phyloP scores from a whole-genome alignment of 2,797 vertebrate genomes.

The Ceyx erithaca region DNA sequence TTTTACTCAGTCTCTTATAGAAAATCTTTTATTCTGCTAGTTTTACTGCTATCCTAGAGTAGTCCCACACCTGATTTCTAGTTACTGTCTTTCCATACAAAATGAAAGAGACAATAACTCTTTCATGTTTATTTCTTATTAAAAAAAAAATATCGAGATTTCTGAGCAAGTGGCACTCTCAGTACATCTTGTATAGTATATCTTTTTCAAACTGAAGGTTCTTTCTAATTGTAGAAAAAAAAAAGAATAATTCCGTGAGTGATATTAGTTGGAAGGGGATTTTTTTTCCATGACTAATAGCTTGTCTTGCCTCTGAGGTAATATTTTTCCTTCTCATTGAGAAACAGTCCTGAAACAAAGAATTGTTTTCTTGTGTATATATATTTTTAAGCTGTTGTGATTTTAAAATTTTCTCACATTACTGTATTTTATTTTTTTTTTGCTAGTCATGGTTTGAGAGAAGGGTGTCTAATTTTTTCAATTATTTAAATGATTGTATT shows the following conservation, averaged over 20 bases:
- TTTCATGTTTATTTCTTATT: background rate
- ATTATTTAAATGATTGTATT: background rate
- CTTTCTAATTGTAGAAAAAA: background rate
- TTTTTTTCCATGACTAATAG: background rate
- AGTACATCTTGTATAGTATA: background rate
- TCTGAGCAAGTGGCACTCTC: background rate
- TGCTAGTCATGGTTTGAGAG: background rate
- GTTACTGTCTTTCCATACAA: background rate
- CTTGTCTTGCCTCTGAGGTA: background rate
- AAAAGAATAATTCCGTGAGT: background rate
- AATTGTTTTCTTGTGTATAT: background rate
- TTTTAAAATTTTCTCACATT: background rate
- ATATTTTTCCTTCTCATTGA: background rate
- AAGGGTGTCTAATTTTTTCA: background rate
- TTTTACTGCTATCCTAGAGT: background rate
- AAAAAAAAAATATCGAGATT: background rate
- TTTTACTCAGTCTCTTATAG: background rate
- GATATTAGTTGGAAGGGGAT: background rate
- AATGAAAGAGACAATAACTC: background rate
- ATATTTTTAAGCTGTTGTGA: background rate
- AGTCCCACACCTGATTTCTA: background rate
- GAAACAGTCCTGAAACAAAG: background rate
- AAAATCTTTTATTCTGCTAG: background rate
- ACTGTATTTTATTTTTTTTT: background rate
- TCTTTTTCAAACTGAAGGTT: background rate